These are phyloP conservation scores for Kryphioiulus occultus DNA, from an alignment of 2,888 invertebrate genomes.

Conservation along the genomic window DNA sequence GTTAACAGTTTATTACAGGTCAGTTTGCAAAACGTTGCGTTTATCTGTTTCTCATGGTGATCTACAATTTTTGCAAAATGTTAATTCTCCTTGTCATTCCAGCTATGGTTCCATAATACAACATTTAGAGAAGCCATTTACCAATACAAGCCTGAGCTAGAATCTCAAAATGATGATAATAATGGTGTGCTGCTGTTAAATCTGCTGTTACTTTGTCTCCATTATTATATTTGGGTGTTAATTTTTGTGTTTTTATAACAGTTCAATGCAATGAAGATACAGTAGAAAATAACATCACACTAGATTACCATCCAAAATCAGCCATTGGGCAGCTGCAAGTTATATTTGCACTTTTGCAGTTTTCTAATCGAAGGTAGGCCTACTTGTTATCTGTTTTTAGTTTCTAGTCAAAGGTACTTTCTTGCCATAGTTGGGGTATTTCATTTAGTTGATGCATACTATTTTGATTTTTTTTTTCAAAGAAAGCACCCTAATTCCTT, in stretches of 20 bases:
- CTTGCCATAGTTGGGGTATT: neutral
- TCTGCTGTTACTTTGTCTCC: neutral
- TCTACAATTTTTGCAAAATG: neutral
- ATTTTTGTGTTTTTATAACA: neutral
- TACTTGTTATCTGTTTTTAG: constrained; percentile 44
- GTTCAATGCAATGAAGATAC: neutral
- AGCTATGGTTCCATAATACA: constrained; percentile 72
- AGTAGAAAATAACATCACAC: constrained; percentile 39
- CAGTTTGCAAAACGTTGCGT: neutral
- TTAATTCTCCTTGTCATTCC: constrained; percentile 54
- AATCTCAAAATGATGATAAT: neutral
- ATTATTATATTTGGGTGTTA: neutral
- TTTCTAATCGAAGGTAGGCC: constrained; percentile 66
- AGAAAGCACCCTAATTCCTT: neutral
- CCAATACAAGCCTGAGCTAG: constrained; percentile 65
- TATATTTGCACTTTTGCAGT: constrained; percentile 70
- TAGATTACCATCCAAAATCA: constrained; percentile 62
- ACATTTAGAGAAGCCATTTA: constrained; percentile 67
- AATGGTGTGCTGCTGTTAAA: neutral
- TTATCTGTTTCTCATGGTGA: neutral
- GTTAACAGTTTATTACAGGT: constrained; percentile 70
- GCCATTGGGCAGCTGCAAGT: constrained; percentile 69
- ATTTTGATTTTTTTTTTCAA: neutral
- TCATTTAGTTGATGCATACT: neutral
- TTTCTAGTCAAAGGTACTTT: constrained; percentile 7